Conservation (phyloP, 2,113 vertebrate species). For the Indicator maculatus region DNA sequence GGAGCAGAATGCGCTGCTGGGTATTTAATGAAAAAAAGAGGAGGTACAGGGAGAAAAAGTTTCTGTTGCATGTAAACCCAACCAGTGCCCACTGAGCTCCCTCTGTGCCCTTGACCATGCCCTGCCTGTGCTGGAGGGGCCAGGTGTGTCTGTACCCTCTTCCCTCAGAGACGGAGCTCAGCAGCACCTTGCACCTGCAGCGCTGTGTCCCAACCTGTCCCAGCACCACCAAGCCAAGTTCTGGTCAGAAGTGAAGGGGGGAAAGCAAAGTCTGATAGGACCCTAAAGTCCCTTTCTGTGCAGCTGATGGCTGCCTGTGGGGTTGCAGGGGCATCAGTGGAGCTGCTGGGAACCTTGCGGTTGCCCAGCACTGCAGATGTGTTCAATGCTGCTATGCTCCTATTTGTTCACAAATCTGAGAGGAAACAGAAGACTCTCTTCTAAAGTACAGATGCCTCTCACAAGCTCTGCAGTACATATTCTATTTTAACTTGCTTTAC, state of each 20-base stretch:
- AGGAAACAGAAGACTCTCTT: not conserved
- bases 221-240: not conserved
- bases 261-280: fast-evolving
- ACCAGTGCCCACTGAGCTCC: not conserved
- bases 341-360: not conserved
- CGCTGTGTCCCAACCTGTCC: not conserved
- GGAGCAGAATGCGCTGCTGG: not conserved
- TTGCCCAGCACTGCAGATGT: not conserved
- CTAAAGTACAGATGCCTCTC: not conserved
- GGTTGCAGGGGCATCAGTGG: not conserved
- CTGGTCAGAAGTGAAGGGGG: not conserved
- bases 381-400: not conserved
- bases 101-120: fast-evolving
- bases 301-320: not conserved
- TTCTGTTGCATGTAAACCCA: not conserved
- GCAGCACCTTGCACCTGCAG: not conserved
- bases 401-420: not conserved
- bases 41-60: not conserved
- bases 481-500: not conserved
- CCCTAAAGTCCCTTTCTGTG: not conserved
- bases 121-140: fast-evolving
- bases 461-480: not conserved
- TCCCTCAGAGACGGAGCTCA: not conserved
- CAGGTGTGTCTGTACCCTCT: not conserved
- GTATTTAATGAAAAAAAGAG: not conserved